Conservation (phyloP, 2,113 vertebrate species). For the Formicarius rufipectus region DNA sequence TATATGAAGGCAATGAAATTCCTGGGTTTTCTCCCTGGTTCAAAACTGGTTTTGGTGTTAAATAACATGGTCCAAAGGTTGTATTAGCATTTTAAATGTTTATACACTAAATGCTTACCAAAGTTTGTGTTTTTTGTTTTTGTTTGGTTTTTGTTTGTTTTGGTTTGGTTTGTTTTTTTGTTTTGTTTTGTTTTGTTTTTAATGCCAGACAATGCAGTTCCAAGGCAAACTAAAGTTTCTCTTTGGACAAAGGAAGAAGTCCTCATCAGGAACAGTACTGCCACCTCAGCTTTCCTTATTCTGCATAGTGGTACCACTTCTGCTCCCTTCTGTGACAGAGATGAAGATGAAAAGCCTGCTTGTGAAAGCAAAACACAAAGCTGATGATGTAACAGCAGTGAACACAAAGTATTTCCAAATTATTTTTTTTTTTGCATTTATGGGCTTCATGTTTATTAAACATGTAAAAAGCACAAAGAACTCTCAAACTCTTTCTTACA, state of each 20-base stretch:
- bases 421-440: background rate
- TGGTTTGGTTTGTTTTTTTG: background rate
- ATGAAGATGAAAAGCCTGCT: conserved; percentile 86
- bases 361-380: conserved; percentile 83
- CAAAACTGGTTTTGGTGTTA: background rate
- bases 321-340: conserved; percentile 84
- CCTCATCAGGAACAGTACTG: conserved; percentile 74
- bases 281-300: conserved; percentile 90
- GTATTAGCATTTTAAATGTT: background rate
- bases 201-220: conserved; percentile 94
- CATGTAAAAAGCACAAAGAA: background rate
- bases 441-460: background rate
- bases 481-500: background rate
- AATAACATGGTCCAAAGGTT: background rate
- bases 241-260: conserved; percentile 92
- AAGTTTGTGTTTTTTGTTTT: background rate
- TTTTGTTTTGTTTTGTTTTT: too few relatives aligned
- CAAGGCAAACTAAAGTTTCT: conserved; percentile 94
- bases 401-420: conserved; percentile 68
- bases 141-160: background rate
- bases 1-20: background rate
- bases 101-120: background rate
- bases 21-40: background rate
- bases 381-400: conserved; percentile 27
- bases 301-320: conserved; percentile 87